Base-by-base conservation (phyloP, 2,888 invertebrate species). In the Neoitamus cyanurus region DNA sequence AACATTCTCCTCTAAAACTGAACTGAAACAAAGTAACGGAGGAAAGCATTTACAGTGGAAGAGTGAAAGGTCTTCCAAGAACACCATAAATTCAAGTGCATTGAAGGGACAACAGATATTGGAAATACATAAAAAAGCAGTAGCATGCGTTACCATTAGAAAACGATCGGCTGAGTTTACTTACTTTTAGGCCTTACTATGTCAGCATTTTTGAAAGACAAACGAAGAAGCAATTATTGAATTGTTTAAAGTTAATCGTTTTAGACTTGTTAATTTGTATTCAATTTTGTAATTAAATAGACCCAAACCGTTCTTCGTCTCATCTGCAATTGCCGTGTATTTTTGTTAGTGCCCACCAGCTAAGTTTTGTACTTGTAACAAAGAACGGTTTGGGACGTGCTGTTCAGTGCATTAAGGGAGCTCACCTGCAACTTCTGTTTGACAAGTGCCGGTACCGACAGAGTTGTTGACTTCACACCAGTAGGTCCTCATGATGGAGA, bases 381-480 rank as follows among this genome's bases (percentile, higher is more conserved):
- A 70, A 70, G 70, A 31, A 70, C 2, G 30, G 70, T 15, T 70
- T 70, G n/a, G 9, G 13, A 1, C 15, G 31, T 6, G 20, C 15
- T 25, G 13, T 2, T 5, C 11, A 70, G 6, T 7, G 5, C 11
- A 31, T 6, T 46, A 37, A 83, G 30, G 28, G 13, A 86, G 89
- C 89, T 91, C 89, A 95, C 95, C 95, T 90, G 93, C 93, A 70
- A 95, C 95, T 89, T 94, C 94, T 85, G 93, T 91, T 89, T 94
- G 94, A 89, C 95, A 95, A 3, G 94, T 92, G 20, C 94, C 93
- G 85, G 89, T 88, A 1, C 97, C 97, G 13, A 97, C 96, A 3
- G 94, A 93, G 92, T 98, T 98, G 90, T 96, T 97, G 30, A 96
- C 97, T 88, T 94, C 93, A 90, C 98, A 98, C 84, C 95, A 93